Percentiles rank a stretch among this genome's conserved stretches.
Evolutionary conservation across 2,888 invertebrate species (phyloP).

Genomic region (Polia nebulosa): DNA sequence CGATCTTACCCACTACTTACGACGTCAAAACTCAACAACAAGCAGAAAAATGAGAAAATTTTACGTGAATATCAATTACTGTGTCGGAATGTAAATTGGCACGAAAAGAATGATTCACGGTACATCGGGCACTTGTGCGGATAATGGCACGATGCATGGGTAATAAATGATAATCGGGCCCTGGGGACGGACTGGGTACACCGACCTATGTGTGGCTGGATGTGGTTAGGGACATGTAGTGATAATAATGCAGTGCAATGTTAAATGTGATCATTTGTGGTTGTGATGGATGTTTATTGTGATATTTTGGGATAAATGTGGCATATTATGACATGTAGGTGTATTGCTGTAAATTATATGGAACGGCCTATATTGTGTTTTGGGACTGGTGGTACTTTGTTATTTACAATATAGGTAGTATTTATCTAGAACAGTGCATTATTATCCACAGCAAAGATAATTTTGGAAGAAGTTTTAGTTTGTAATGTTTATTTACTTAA

Average conservation of each 20-base stretch:
- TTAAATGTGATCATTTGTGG: conserved; percentile 30
- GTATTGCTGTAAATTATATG: conserved; percentile 1
- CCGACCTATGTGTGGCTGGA: conserved; percentile 45
- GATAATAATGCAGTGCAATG: conserved; percentile 7
- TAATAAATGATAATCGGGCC: conserved; percentile 85
- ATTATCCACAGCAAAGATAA: too few species aligned
- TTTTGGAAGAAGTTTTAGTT: too few species aligned
- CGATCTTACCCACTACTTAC: conserved; percentile 14
- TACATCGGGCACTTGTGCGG: conserved; percentile 61
- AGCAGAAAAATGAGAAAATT: conserved; percentile 50
- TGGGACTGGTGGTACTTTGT: too few species aligned
- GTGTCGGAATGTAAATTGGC: conserved; percentile 66
- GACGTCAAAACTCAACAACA: conserved; percentile 36
- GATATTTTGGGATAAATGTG: conserved; percentile 9
- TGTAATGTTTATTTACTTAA: too few species aligned
- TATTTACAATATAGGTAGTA: too few species aligned
- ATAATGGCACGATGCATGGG: conserved; percentile 79
- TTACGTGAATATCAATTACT: conserved; percentile 70
- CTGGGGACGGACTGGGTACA: conserved; percentile 70
- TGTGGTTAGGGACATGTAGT: conserved; percentile 28
- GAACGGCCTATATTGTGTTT: not conserved
- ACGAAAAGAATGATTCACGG: conserved; percentile 71
- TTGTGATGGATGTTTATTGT: conserved; percentile 1
- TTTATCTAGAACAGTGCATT: too few species aligned
- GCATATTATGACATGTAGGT: not conserved